Base-by-base conservation (phyloP, 2,113 vertebrate genomes). In the Psilopogon haemacephalus region DNA sequence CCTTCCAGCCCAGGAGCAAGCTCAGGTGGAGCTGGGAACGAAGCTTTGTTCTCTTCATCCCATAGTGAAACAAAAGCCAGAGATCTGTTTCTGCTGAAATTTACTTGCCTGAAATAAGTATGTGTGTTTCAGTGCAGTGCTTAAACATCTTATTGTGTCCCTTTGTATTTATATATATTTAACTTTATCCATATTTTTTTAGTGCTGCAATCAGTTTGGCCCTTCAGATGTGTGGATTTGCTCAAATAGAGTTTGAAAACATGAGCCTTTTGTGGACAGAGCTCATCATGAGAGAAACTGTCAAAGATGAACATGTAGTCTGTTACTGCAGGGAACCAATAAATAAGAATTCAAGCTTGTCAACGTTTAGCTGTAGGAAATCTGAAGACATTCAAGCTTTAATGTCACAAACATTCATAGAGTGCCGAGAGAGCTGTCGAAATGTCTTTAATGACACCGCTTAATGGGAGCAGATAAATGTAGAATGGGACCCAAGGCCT, bases 341-440 rank as follows among this genome's bases (percentile, higher is more conserved):
- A 95, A 94, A 96, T 95, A 94, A 94, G 87, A 94, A 95, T 76
- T 93, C 86, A 87, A 93, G 67, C 87, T 89, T 94, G 92, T 94
- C 94, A 95, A 84, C 89, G 71, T 95, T 94, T 96, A 94, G 84
- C 91, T 95, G 86, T 60, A 95, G 90, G 86, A 97, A 88, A 86
- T 96, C 72, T 90, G 76, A 95, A 96, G 91, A 93, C 82, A 89
- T 79, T 89, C 90, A 78, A 74, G 59, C 48, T 83, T 93, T 95
- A 95, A 93, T 91, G 92, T 97, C 95, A 94, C 86, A 89, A 86
- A 62, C 82, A 62, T 81, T 76, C 81, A 3, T 15, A 18, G 84
- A 94, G 86, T 94, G 92, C 81, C 2, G 23, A 87, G 88, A 95
- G 73, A 93, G 72, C 89, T 94, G 93, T 91, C 10, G 30, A 91